These are phyloP conservation scores for Adela reaumurella DNA, from an alignment of 2,888 invertebrate genomes.

Conservation along the genomic window DNA sequence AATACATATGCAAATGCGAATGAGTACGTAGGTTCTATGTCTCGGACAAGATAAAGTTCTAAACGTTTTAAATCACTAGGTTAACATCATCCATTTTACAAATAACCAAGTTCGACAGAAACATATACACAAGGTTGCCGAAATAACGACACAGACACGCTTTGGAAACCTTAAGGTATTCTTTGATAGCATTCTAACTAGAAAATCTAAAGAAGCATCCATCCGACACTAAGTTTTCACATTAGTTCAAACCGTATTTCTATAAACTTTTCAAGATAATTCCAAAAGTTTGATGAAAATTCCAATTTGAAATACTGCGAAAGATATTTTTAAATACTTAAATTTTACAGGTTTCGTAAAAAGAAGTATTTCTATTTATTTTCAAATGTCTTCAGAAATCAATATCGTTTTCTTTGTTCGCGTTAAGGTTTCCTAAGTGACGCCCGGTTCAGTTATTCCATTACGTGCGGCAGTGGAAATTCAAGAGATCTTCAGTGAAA, in stretches of 20 bases:
- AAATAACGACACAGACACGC: slow-evolving; percentile 22
- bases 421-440: neutral
- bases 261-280: neutral
- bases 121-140: slow-evolving; percentile 51
- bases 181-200: no score
- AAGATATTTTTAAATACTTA: neutral
- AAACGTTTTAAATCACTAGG: neutral
- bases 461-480: slow-evolving; percentile 47
- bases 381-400: no score
- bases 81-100: neutral
- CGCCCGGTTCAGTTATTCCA: slow-evolving; percentile 28
- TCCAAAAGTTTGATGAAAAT: neutral
- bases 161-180: neutral
- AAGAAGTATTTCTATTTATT: neutral
- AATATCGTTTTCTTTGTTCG: no score
- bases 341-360: neutral
- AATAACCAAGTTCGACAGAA: slow-evolving; percentile 16
- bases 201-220: no score
- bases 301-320: neutral
- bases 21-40: no score
- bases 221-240: neutral
- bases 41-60: no score
- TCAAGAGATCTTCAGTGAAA: slow-evolving; percentile 57
- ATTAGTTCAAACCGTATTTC: slow-evolving; percentile 35
- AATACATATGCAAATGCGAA: no score